Evolutionary conservation across 1,140 invertebrate genomes (phyloP), one percentile per base, ranked within the genome.

Genomic region (Tetranychus urticae): DNA sequence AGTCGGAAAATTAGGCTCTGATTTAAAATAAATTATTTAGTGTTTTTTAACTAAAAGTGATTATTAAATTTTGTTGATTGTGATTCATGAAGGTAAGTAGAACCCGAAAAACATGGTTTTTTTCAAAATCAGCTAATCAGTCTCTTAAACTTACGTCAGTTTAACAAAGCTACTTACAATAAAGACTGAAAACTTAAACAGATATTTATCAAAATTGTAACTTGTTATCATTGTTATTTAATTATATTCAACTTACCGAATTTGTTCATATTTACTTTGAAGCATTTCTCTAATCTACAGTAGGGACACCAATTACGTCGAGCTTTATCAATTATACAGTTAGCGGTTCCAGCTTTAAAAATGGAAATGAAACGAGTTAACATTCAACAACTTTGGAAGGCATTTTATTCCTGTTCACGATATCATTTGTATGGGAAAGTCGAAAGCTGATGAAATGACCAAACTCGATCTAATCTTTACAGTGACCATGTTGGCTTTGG

Each of bases 241-340:
- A 23, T 23, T 23, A 47, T 47, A 42, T 61, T 3, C 39, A 34
- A 60, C 69, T 75, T 76, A 85, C 83, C 83, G 71, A 79, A 69
- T 13, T 78, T 77, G 66, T 88, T 86, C 86, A 89, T 89, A 60
- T 79, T 77, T 13, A 83, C 83, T 2, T 74, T 67, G 62, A 88
- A 81, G 67, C 86, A 89, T 65, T 84, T 82, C 68, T 83, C 79
- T 5, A 89, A 73, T 58, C 86, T 75, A 69, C 86, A 90, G 66
- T 80, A 81, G 0, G 86, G 85, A 71, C 86, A 89, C 86, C 86
- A 89, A 71, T 90, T 89, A 65, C 86, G 70, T 66, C 85, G 70
- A 0, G 82, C 79, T 75, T 87, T 88, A 69, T 89, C 86, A 31
- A 90, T 77, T 1, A 80, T 70, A 69, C 86, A 90, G 34, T 74